These are phyloP conservation scores for Podarcis cretensis DNA, from an alignment of 2,113 vertebrate species.

Conservation along the genomic window DNA sequence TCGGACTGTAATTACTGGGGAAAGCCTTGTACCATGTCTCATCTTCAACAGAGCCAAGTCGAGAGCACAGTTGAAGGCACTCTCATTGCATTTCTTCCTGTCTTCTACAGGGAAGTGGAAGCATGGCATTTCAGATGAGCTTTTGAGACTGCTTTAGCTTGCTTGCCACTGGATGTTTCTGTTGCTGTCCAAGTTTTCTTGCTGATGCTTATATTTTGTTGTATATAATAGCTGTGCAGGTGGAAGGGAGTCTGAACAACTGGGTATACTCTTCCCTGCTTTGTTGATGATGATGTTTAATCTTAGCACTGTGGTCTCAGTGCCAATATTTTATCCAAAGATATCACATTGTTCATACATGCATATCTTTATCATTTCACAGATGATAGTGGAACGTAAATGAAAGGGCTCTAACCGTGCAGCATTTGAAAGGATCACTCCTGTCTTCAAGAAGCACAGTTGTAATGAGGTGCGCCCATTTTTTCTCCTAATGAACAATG, in stretches of 20 bases:
- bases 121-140: background rate
- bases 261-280: no score
- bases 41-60: background rate
- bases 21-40: background rate
- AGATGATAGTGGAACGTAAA: background rate
- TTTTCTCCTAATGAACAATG: conserved; percentile 21
- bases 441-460: background rate
- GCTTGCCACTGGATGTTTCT: background rate
- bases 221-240: no score
- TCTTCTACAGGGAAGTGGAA: background rate
- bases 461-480: background rate
- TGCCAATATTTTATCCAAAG: background rate
- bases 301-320: no score
- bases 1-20: background rate
- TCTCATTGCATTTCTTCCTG: background rate
- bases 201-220: background rate
- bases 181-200: background rate
- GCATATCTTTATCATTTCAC: conserved; percentile 35
- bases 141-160: background rate
- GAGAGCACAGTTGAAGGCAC: no score
- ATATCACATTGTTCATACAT: background rate
- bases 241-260: no score
- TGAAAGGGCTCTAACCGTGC: background rate
- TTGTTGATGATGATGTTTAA: no score
- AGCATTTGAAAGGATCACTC: background rate